Percentiles rank a stretch among this genome's conserved stretches.
Conservation (phyloP, 2,797 vertebrate species). For the Hydrolagus colliei region DNA sequence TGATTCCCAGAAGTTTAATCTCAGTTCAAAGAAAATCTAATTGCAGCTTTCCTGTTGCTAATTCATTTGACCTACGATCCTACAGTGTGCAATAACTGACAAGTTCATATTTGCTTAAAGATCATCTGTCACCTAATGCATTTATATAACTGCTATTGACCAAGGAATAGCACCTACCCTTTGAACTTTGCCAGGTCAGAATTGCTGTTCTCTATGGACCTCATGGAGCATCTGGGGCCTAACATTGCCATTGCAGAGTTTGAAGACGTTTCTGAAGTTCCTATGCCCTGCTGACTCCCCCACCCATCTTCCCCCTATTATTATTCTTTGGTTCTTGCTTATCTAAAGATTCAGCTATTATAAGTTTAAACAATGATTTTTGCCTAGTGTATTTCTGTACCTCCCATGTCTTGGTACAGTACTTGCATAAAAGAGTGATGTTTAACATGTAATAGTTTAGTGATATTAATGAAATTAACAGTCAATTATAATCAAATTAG, state of each 20-base stretch:
- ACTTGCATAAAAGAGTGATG: too few relatives aligned
- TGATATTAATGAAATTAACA: too few relatives aligned
- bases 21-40: slow-evolving; percentile 31
- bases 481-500: too few relatives aligned
- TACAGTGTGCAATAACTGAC: slow-evolving; percentile 30
- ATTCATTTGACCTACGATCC: slow-evolving; percentile 29
- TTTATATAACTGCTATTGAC: slow-evolving; percentile 7
- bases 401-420: too few relatives aligned
- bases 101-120: slow-evolving; percentile 30
- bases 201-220: background rate
- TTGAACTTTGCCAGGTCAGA: slow-evolving; percentile 11
- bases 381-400: too few relatives aligned
- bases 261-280: background rate
- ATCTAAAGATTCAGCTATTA: background rate
- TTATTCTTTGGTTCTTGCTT: background rate
- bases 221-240: slow-evolving; percentile 12
- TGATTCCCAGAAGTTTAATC: slow-evolving; percentile 30
- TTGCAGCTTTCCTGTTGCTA: slow-evolving; percentile 28
- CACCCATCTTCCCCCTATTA: background rate
- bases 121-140: slow-evolving; percentile 30
- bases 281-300: background rate
- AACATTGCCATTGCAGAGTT: background rate
- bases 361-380: too few relatives aligned
- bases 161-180: slow-evolving; percentile 7
- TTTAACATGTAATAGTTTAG: too few relatives aligned